Conservation (phyloP, 1,140 invertebrate genomes). For the Bicyclus anynana region DNA sequence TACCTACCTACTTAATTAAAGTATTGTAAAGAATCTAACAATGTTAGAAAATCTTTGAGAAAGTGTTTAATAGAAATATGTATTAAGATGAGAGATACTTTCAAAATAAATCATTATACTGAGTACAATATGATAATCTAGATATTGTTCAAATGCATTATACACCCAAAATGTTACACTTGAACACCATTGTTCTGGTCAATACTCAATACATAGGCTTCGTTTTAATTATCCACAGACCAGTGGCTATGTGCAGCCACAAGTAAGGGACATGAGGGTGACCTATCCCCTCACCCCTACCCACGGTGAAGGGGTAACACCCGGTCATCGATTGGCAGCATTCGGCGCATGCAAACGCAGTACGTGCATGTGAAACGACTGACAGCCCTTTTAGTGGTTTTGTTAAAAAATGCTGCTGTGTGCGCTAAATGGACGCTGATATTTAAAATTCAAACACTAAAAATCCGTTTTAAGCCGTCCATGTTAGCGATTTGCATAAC, state of each 20-base stretch:
- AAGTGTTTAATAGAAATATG: no score
- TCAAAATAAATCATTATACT: no score
- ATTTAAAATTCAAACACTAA: background rate
- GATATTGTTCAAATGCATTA: background rate
- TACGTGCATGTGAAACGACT: slow-evolving; percentile 26
- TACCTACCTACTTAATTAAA: no score
- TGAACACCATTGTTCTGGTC: background rate
- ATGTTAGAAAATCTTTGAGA: no score
- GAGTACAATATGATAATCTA: background rate
- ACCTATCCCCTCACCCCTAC: background rate
- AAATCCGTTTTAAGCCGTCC: no score
- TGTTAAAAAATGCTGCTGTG: background rate
- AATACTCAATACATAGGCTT: slow-evolving; percentile 13
- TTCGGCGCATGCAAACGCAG: slow-evolving; percentile 56
- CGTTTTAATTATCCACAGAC: slow-evolving; percentile 28
- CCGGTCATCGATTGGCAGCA: slow-evolving; percentile 47
- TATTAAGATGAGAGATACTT: no score
- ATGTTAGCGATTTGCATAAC: no score
- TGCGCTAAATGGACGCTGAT: background rate
- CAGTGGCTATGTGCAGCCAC: slow-evolving; percentile 17
- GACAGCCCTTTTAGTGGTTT: slow-evolving; percentile 19
- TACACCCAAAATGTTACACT: slow-evolving; percentile 4
- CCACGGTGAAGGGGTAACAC: slow-evolving; percentile 3
- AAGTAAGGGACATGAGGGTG: slow-evolving; percentile 7
- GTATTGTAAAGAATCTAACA: no score